Percentiles rank a stretch among this genome's conserved stretches.
Conservation (phyloP, 2,113 vertebrate species). For the Aspidoscelis tigris region DNA sequence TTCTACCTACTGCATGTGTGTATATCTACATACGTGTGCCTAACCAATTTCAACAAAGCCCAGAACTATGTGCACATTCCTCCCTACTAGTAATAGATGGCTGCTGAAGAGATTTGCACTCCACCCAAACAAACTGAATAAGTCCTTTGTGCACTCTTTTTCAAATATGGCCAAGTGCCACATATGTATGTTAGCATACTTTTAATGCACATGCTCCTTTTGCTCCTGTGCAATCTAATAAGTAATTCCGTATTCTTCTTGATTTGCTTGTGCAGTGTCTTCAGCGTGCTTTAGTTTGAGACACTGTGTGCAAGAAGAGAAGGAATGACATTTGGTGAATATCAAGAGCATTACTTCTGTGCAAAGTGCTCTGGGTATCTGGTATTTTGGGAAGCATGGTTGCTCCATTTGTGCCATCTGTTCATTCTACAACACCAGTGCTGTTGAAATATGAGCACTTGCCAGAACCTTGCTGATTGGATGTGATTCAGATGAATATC, state of each 20-base stretch:
- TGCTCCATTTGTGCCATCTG: accelerated
- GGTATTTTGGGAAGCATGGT: not conserved
- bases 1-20: not conserved
- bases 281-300: not conserved
- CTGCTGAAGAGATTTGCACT: not conserved
- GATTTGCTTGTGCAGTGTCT: not conserved
- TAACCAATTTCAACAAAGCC: not conserved
- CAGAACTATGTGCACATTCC: not conserved
- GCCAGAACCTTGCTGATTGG: not conserved
- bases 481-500: constrained; percentile 11
- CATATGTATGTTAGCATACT: not conserved
- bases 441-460: not conserved
- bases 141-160: not conserved
- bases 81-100: not conserved
- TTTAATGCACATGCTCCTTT: not conserved
- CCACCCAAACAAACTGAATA: not conserved
- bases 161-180: not conserved
- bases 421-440: not conserved
- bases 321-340: too few relatives aligned
- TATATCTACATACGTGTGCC: not conserved
- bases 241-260: not conserved
- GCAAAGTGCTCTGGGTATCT: too few relatives aligned
- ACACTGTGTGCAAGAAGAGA: too few relatives aligned
- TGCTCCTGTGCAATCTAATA: not conserved
- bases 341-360: not conserved